Percentiles rank a stretch among this genome's conserved stretches.
Conservation (phyloP, 2,888 invertebrate genomes). For the Toxonevra muliebris region DNA sequence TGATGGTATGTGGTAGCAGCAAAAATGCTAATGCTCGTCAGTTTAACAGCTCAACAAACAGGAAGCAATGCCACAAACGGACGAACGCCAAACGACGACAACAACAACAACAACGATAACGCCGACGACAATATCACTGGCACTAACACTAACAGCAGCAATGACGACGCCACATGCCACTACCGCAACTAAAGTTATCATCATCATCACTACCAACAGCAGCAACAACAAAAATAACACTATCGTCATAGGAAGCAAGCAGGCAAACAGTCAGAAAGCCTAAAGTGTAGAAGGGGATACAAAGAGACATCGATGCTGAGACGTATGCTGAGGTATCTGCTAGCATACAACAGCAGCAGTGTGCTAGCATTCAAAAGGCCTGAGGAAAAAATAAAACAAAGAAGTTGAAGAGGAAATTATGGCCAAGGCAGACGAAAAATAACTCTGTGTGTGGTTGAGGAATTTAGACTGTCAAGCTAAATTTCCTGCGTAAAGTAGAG, state of each 20-base stretch:
- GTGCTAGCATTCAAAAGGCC: too few species aligned
- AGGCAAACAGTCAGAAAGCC: too few species aligned
- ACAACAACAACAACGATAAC: not conserved
- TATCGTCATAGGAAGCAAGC: not conserved
- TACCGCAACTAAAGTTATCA: not conserved
- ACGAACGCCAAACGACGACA: not conserved
- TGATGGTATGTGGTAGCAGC: not conserved
- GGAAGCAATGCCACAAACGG: not conserved
- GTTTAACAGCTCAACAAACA: constrained; percentile 5
- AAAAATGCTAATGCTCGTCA: constrained; percentile 4
- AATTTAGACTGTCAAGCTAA: too few species aligned
- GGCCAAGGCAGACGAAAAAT: too few species aligned
- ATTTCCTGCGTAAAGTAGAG: too few species aligned
- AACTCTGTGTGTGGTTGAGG: too few species aligned
- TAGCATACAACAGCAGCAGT: too few species aligned
- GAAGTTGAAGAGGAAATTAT: too few species aligned
- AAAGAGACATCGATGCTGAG: too few species aligned
- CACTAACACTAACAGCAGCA: not conserved
- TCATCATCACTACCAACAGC: not conserved
- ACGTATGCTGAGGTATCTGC: too few species aligned
- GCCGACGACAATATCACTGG: not conserved
- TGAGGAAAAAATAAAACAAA: too few species aligned
- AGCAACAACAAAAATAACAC: not conserved
- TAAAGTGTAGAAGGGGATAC: too few species aligned
- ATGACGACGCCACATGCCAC: not conserved